Evolutionary conservation across 2,113 vertebrate genomes (phyloP).

Genomic region (Ploceus nigricollis): DNA sequence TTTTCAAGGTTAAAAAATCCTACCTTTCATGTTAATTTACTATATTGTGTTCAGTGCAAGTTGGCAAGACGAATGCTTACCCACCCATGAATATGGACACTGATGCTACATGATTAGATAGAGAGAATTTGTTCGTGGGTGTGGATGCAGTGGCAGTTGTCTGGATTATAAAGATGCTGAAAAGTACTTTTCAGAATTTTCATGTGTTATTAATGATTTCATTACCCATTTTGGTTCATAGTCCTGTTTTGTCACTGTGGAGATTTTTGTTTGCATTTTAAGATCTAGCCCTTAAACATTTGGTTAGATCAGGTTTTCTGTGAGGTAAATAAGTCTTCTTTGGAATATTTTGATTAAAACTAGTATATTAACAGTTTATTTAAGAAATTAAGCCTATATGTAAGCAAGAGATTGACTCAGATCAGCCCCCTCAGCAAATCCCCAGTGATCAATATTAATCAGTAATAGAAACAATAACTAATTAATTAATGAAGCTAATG

Average conservation of each 20-base stretch:
- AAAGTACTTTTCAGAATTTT: neutral
- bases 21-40: neutral
- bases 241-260: neutral
- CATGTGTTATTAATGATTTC: neutral
- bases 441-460: neutral
- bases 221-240: neutral
- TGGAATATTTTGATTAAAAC: neutral
- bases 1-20: neutral
- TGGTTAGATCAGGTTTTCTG: neutral
- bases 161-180: neutral
- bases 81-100: neutral
- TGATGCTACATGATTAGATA: neutral
- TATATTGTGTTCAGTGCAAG: neutral
- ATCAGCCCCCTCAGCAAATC: neutral
- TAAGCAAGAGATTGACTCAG: neutral
- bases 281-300: neutral
- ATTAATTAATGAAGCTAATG: neutral
- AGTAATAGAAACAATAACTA: conserved; percentile 1
- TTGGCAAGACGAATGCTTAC: neutral
- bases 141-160: neutral
- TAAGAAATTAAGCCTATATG: neutral
- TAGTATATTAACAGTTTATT: neutral
- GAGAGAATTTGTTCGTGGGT: neutral
- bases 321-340: neutral
- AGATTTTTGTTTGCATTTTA: neutral